These are phyloP conservation scores for Molorchus minor DNA, from an alignment of 2,888 invertebrate species.

Conservation along the genomic window DNA sequence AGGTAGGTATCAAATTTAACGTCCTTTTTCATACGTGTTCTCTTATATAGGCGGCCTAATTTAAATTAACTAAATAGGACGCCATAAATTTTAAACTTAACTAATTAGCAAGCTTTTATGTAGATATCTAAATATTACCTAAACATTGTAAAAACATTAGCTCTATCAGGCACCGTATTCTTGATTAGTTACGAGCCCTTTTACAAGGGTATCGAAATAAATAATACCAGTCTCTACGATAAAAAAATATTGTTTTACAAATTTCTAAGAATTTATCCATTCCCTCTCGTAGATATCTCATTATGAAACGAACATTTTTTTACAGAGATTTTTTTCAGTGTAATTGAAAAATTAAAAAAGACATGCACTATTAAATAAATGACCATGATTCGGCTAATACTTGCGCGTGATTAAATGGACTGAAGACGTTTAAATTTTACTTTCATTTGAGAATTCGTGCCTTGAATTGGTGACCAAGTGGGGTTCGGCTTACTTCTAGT, in stretches of 20 bases:
- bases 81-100: no score
- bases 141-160: no score
- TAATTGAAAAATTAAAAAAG: constrained; percentile 2
- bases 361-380: constrained; percentile 5
- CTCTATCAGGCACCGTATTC: no score
- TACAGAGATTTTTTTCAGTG: constrained; percentile 1
- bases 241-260: no score
- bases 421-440: constrained; percentile 50
- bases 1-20: constrained; percentile 8
- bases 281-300: no score
- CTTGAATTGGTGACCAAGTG: constrained; percentile 45
- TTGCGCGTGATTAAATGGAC: constrained; percentile 34
- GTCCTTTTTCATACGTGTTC: background rate
- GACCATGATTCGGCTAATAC: constrained; percentile 14
- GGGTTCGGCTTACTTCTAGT: constrained; percentile 22
- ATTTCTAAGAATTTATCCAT: no score
- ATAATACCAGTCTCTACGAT: no score
- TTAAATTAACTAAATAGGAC: no score
- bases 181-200: no score
- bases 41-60: background rate
- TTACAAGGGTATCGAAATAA: no score
- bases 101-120: no score
- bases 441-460: constrained; percentile 52
- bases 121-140: no score
- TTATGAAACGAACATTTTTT: background rate